Conservation (phyloP, 1,140 invertebrate genomes). For the Tetramorium parvispinum region DNA sequence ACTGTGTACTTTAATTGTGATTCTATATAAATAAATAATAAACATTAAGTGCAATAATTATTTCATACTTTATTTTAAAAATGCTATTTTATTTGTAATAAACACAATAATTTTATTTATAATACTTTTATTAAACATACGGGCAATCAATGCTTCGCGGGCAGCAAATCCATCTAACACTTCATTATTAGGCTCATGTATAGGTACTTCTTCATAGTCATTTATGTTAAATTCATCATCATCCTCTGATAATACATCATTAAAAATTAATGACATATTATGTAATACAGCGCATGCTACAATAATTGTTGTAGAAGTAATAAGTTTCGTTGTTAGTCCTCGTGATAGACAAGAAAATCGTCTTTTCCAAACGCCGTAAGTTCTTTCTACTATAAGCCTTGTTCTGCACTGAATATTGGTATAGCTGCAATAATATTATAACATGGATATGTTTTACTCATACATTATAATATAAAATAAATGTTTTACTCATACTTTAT, state of each 20-base stretch:
- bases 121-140: neutral
- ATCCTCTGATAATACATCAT: neutral
- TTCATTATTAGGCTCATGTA: neutral
- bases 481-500: neutral
- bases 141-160: neutral
- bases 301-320: too few relatives aligned
- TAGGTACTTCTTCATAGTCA: neutral
- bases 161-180: neutral
- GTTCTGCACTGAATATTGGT: neutral
- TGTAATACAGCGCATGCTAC: too few relatives aligned
- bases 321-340: too few relatives aligned
- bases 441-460: neutral
- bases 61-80: too few relatives aligned
- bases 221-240: neutral
- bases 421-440: neutral
- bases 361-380: neutral
- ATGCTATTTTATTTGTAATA: neutral
- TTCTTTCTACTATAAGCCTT: neutral
- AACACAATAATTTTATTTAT: neutral
- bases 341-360: neutral
- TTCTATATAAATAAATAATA: too few relatives aligned
- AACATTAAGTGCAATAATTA: too few relatives aligned
- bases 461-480: neutral
- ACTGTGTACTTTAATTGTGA: too few relatives aligned
- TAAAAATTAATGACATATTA: slow-evolving; percentile 5